Percentiles rank a stretch among this genome's conserved stretches.
Conservation (phyloP, 2,888 invertebrate species). For the Diplazon laetatorius region DNA sequence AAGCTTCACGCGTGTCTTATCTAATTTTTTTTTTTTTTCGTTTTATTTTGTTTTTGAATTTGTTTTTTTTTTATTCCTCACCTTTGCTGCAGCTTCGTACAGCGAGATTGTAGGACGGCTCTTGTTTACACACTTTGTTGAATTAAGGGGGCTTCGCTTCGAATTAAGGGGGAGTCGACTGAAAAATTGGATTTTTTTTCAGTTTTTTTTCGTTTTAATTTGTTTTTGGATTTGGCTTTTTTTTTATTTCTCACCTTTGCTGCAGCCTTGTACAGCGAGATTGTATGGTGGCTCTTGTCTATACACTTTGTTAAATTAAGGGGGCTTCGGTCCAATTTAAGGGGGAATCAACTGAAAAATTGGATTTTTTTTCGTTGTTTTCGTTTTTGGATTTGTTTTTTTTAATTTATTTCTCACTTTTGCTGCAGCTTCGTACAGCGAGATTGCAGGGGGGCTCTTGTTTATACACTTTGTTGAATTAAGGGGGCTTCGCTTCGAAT, state of each 20-base stretch:
- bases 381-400: constrained; percentile 11
- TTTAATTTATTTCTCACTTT: constrained; percentile 6
- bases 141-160: constrained; percentile 7
- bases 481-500: constrained; percentile 17
- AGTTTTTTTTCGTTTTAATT: no score
- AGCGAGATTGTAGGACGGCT: constrained; percentile 25
- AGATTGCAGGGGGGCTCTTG: constrained; percentile 22
- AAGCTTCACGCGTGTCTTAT: constrained; percentile 18
- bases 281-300: constrained; percentile 21
- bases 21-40: constrained; percentile 15
- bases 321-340: constrained; percentile 1
- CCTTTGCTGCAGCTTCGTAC: constrained; percentile 1
- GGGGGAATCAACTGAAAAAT: no score
- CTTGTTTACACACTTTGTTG: constrained; percentile 22
- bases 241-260: constrained; percentile 4
- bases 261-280: constrained; percentile 10
- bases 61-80: constrained; percentile 6
- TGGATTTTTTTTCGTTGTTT: constrained; percentile 17
- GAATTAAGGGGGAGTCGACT: no score
- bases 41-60: constrained; percentile 15
- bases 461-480: constrained; percentile 19
- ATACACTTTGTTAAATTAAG: constrained; percentile 22
- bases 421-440: constrained; percentile 2
- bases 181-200: no score
- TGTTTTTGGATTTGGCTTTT: no score